phyloP scores from a whole-genome alignment of 2,888 invertebrate species.

The Athalia cordata region DNA sequence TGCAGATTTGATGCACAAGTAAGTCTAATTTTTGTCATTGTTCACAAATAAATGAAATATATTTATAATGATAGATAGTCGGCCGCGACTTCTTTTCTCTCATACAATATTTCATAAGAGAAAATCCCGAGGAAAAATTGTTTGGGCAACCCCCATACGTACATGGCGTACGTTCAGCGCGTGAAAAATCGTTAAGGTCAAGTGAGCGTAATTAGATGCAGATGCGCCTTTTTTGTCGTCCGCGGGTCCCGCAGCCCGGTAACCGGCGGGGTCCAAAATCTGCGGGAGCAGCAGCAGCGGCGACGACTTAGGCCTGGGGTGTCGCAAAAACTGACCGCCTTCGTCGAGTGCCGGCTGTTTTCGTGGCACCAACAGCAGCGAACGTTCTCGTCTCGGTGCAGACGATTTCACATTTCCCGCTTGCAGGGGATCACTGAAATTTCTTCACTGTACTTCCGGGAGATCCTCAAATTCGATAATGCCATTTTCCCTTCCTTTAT shows the following conservation, averaged over 20 bases:
- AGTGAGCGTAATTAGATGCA: slow-evolving; percentile 44
- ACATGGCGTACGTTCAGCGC: slow-evolving; percentile 7
- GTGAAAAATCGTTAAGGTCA: slow-evolving; percentile 43
- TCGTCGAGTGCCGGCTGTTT: neutral
- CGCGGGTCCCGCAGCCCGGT: neutral
- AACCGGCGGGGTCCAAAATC: neutral
- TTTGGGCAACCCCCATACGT: neutral
- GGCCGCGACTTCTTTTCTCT: no score
- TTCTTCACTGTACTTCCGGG: no score
- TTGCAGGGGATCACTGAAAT: neutral
- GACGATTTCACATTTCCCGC: neutral
- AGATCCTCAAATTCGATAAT: no score
- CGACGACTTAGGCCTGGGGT: neutral
- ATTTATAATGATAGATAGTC: no score
- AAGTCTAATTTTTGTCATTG: no score
- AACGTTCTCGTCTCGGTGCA: neutral
- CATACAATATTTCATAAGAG: no score
- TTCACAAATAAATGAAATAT: no score
- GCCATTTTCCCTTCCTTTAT: neutral
- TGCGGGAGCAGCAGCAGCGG: slow-evolving; percentile 23
- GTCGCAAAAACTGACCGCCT: slow-evolving; percentile 31
- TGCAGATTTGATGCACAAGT: no score
- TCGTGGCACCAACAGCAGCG: neutral
- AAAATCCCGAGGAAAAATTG: no score
- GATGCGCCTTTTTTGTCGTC: slow-evolving; percentile 36